phyloP scores from a whole-genome alignment of 2,888 invertebrate genomes.

The Limenitis camilla region DNA sequence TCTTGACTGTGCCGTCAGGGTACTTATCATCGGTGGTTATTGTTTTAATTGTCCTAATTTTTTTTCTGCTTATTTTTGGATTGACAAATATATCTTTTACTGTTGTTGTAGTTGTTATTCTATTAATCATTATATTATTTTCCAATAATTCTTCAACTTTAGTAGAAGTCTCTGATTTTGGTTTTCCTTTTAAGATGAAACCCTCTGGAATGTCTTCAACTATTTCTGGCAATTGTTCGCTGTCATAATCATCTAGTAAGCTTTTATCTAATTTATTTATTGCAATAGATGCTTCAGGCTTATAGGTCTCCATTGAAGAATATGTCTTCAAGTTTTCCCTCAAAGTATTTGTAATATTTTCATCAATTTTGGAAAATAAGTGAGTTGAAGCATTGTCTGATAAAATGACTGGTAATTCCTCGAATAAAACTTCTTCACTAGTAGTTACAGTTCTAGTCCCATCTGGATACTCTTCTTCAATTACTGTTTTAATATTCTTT shows the following conservation, averaged over 20 bases:
- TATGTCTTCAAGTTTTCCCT: too few species aligned
- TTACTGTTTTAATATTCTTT: constrained; percentile 7
- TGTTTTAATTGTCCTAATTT: constrained; percentile 11
- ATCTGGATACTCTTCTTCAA: constrained; percentile 13
- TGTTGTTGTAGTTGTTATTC: constrained; percentile 10
- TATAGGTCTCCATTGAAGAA: too few species aligned
- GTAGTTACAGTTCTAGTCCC: constrained; percentile 11
- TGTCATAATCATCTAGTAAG: background rate
- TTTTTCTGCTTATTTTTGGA: background rate
- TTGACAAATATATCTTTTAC: constrained; percentile 8
- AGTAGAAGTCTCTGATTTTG: background rate
- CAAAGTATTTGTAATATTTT: too few species aligned
- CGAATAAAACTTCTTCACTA: constrained; percentile 11
- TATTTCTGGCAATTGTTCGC: background rate
- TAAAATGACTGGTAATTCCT: background rate
- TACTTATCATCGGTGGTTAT: constrained; percentile 11
- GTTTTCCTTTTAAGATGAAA: constrained; percentile 4
- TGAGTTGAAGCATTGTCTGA: too few species aligned
- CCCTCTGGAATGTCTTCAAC: constrained; percentile 5
- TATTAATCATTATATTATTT: constrained; percentile 5
- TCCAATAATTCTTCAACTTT: constrained; percentile 8
- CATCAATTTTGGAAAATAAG: too few species aligned
- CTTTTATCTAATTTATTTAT: background rate
- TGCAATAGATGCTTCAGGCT: too few species aligned
- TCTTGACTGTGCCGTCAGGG: constrained; percentile 11